Base-by-base conservation (phyloP, 2,888 invertebrate genomes). In the Meta bourneti region DNA sequence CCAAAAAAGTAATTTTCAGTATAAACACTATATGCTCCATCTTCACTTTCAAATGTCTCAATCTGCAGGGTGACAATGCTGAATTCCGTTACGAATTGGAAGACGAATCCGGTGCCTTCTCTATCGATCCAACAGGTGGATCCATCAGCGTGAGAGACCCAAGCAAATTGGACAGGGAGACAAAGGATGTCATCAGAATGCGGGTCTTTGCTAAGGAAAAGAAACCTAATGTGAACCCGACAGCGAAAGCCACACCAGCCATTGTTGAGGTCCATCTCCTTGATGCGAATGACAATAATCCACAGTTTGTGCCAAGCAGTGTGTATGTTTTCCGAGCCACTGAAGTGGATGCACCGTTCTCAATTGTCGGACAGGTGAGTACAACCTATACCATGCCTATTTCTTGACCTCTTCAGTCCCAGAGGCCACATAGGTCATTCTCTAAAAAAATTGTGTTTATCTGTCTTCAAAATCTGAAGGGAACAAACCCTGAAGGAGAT, bases 241-340 rank as follows among this genome's bases (percentile, higher is more conserved):
- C 95, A 13, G 95, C 95, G 95, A 95, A 94, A 83, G 93, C 93
- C 79, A 94, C 94, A 77, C 96, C 95, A 49, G 98, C 97, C 0
- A 96, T 96, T 72, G 97, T 98, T 0, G 97, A 97, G 95, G 91
- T 94, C 0, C 93, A 94, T 75, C 84, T 94, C 7, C 70, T 93
- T n/a, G 94, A 98, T 94, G 97, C 98, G 19, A 98, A 98, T 94
- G 98, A 98, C 94, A 98, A 98, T 94, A 97, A 97, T 94, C 98
- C 98, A 0, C 96, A 96, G 51, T 98, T 98, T 94, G 96, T 97
- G 49, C 97, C 97, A 6, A 97, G 96, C 89, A 98, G 98, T 95
- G 95, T 98, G 7, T 98, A 98, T 94, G 97, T 97, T 94, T 97
- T 98, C 94, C 95, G 96, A 81, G 96, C 97, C 0, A 96, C 96